These are phyloP conservation scores for Papilio protenor DNA, from an alignment of 2,888 invertebrate species.

Conservation along the genomic window DNA sequence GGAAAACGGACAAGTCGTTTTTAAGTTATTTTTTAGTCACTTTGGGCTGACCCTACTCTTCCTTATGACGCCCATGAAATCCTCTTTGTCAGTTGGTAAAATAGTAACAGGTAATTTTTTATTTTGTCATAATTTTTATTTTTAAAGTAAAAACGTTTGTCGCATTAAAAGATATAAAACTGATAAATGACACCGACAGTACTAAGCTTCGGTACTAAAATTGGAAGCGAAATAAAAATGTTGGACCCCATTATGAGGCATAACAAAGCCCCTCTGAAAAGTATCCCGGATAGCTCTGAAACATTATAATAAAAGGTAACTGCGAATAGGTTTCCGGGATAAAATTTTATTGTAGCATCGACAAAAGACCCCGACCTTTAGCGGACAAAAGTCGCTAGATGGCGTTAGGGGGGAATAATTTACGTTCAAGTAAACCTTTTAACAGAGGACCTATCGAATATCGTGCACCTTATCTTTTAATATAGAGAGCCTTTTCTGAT, in stretches of 20 bases:
- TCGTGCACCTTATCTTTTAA: conserved; percentile 40
- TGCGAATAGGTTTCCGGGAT: conserved; percentile 80
- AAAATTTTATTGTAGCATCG: conserved; percentile 81
- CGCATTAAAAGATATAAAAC: conserved; percentile 21
- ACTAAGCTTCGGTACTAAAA: conserved; percentile 63
- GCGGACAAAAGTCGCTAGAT: conserved; percentile 53
- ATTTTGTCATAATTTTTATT: neutral
- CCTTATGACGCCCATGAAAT: too few species aligned
- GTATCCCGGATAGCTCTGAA: conserved; percentile 76
- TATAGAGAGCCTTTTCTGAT: conserved; percentile 30
- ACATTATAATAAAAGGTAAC: conserved; percentile 83
- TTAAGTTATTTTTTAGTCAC: too few species aligned
- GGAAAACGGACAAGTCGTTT: too few species aligned
- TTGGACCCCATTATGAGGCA: conserved; percentile 72
- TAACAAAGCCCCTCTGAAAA: conserved; percentile 75
- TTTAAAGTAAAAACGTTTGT: conserved; percentile 9
- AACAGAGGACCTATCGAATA: conserved; percentile 38
- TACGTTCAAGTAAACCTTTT: conserved; percentile 45
- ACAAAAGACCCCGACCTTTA: conserved; percentile 64
- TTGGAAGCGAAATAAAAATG: conserved; percentile 79
- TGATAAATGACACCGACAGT: conserved; percentile 54
- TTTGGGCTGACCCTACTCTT: too few species aligned
- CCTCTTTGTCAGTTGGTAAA: too few species aligned
- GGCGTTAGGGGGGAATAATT: conserved; percentile 48
- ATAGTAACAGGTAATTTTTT: too few species aligned